Conservation (phyloP, 2,797 vertebrate species). For the Enoplosus armatus region DNA sequence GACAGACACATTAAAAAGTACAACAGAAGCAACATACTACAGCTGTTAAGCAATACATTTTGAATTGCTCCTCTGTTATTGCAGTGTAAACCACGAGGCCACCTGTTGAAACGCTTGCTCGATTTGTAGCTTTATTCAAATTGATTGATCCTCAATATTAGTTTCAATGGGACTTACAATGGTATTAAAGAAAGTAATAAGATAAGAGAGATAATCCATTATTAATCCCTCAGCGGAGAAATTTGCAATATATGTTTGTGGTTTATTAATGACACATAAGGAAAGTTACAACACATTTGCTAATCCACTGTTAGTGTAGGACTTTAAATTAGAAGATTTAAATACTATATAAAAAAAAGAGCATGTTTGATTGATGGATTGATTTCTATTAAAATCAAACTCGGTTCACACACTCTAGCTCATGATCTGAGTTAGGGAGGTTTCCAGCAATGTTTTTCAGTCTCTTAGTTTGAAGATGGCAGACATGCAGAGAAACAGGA, state of each 20-base stretch:
- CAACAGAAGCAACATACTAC: neutral
- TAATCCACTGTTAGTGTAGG: neutral
- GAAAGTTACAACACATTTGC: neutral
- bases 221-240: no score
- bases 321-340: no score
- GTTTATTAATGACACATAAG: neutral
- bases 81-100: neutral
- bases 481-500: neutral
- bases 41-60: neutral
- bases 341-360: slow-evolving; percentile 9
- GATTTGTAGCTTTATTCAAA: neutral
- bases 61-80: neutral
- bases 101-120: neutral
- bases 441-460: slow-evolving; percentile 1
- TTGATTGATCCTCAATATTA: neutral
- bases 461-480: neutral
- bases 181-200: neutral
- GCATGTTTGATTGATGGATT: neutral
- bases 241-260: neutral
- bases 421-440: neutral
- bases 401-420: slow-evolving; percentile 6
- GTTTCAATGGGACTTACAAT: neutral
- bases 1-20: neutral
- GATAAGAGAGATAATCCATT: no score
- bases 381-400: neutral